A percentile compares a stretch with the other conserved stretches of the same genome.
Evolutionary conservation across 2,797 vertebrate species (phyloP).

Genomic region (Fundulus diaphanus): DNA sequence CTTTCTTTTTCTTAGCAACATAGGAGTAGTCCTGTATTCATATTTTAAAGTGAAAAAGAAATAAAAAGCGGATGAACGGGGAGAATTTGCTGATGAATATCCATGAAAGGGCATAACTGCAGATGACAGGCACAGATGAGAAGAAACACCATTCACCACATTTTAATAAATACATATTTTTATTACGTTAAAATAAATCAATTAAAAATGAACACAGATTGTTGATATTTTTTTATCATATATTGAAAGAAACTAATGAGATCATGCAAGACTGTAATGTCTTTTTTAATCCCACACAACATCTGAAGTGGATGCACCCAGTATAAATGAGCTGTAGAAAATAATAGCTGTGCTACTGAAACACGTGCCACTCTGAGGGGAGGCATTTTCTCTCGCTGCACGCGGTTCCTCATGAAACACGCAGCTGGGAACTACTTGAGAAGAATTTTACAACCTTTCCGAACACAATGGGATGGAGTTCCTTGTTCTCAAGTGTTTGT

Average conservation of each 20-base stretch:
- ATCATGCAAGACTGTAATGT: slow-evolving; percentile 82
- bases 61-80: neutral
- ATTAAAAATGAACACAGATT: slow-evolving; percentile 81
- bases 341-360: slow-evolving; percentile 78
- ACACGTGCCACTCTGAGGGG: slow-evolving; percentile 64
- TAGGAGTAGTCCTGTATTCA: neutral
- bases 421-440: slow-evolving; percentile 41
- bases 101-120: neutral
- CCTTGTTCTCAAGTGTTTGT: slow-evolving; percentile 26
- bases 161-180: slow-evolving; percentile 82
- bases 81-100: neutral
- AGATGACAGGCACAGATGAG: slow-evolving; percentile 5
- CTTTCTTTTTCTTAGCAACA: slow-evolving; percentile 4
- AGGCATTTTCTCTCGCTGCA: slow-evolving; percentile 56
- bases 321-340: slow-evolving; percentile 79
- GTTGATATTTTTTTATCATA: slow-evolving; percentile 69
- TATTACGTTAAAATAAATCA: slow-evolving; percentile 84
- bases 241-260: slow-evolving; percentile 80
- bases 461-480: slow-evolving; percentile 38
- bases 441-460: slow-evolving; percentile 46
- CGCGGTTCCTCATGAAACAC: slow-evolving; percentile 59
- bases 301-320: slow-evolving; percentile 68
- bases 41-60: slow-evolving; percentile 9
- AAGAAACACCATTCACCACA: slow-evolving; percentile 17
- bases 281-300: slow-evolving; percentile 64